A percentile compares a stretch with the other conserved stretches of the same genome.
Evolutionary conservation across 2,797 vertebrate species (phyloP).

Genomic region (Cossypha polioptera): DNA sequence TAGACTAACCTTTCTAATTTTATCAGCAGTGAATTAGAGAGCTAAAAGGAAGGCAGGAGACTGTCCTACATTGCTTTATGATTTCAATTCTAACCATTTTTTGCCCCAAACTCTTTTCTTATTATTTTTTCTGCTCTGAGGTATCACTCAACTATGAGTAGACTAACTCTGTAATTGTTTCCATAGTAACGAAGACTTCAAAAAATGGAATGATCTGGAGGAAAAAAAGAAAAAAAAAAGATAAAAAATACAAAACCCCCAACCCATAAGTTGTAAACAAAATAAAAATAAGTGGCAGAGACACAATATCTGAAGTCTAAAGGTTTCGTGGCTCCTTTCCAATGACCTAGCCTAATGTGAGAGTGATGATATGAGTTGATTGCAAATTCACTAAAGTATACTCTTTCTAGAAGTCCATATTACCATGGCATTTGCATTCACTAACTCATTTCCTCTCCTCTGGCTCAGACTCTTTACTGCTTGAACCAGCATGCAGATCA

Average conservation of each 20-base stretch:
- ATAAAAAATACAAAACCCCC: background rate
- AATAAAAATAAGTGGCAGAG: background rate
- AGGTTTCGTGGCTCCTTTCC: background rate
- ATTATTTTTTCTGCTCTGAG: background rate
- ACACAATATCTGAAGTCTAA: background rate
- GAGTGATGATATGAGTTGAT: background rate
- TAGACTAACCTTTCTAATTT: background rate
- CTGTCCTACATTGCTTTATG: background rate
- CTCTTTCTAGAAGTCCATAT: background rate
- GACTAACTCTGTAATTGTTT: conserved; percentile 27
- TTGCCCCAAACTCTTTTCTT: background rate
- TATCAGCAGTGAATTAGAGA: background rate
- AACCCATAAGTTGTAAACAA: background rate
- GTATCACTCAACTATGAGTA: background rate
- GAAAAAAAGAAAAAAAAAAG: background rate
- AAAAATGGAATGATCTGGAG: background rate
- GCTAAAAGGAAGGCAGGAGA: background rate
- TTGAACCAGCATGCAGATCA: background rate
- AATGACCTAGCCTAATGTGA: background rate
- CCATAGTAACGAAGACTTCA: conserved; percentile 48
- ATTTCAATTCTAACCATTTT: background rate
- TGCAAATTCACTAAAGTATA: background rate
- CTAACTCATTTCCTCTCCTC: background rate
- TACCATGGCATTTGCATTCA: background rate
- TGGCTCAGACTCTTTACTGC: background rate